These are phyloP conservation scores for Brachyptera putata DNA, from an alignment of 2,888 invertebrate genomes.

Conservation along the genomic window DNA sequence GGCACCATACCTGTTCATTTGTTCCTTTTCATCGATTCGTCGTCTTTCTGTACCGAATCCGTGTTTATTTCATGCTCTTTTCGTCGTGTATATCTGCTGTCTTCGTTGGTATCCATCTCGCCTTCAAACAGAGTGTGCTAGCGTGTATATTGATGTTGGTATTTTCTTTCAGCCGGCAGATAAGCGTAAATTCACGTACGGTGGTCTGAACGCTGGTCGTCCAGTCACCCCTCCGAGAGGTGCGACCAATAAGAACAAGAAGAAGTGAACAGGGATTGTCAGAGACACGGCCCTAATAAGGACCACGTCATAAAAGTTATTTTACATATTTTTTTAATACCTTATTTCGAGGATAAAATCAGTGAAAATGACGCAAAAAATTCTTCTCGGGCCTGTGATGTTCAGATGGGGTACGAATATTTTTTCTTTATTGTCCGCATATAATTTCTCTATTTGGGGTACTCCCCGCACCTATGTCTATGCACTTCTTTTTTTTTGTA, in stretches of 20 bases:
- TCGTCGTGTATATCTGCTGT: too few relatives aligned
- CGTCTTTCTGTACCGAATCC: too few relatives aligned
- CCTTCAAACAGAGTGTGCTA: too few relatives aligned
- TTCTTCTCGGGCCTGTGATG: not conserved
- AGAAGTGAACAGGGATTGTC: conserved; percentile 68
- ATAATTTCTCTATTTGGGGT: not conserved
- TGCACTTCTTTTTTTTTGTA: not conserved
- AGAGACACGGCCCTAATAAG: not conserved
- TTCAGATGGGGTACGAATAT: not conserved
- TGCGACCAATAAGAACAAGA: conserved; percentile 90
- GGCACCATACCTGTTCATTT: too few relatives aligned
- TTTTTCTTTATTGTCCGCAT: not conserved
- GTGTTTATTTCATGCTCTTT: too few relatives aligned
- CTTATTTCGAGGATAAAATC: not conserved
- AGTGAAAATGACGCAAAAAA: conserved; percentile 6
- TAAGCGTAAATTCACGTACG: conserved; percentile 95
- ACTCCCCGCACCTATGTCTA: not conserved
- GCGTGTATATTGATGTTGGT: too few relatives aligned
- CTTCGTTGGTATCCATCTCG: too few relatives aligned
- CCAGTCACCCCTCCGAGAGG: conserved; percentile 97
- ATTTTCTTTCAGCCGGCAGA: conserved; percentile 79
- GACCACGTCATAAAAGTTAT: conserved; percentile 15
- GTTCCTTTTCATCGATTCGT: too few relatives aligned
- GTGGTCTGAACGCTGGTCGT: conserved; percentile 88
- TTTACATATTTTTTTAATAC: conserved; percentile 8